A percentile compares a stretch with the other conserved stretches of the same genome.
Conservation (phyloP, 92 coral and sea anemone species). For the Pocillopora grandis region DNA sequence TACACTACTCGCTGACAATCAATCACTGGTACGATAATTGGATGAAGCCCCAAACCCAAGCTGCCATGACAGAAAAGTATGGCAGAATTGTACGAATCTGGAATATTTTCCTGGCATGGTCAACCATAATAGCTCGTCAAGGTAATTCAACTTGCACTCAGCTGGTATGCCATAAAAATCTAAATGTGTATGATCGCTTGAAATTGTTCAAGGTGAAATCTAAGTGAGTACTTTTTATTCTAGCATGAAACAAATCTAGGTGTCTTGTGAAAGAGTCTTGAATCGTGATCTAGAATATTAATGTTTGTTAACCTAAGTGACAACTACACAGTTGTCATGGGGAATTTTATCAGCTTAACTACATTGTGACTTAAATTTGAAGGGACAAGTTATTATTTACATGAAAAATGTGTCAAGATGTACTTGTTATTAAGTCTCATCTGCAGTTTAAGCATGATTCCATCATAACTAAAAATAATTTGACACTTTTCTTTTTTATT, state of each 20-base stretch:
- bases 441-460: slow-evolving; percentile 4
- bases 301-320: background rate
- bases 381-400: background rate
- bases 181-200: slow-evolving; percentile 88
- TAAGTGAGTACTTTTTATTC: slow-evolving; percentile 27
- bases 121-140: slow-evolving; percentile 94
- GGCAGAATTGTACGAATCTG: slow-evolving; percentile 91
- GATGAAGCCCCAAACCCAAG: slow-evolving; percentile 84
- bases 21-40: slow-evolving; percentile 96
- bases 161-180: slow-evolving; percentile 96
- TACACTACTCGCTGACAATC: slow-evolving; percentile 95
- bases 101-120: slow-evolving; percentile 98
- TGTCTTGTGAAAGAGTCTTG: background rate
- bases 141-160: slow-evolving; percentile 97
- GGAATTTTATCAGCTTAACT: background rate
- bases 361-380: background rate
- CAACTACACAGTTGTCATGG: background rate
- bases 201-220: slow-evolving; percentile 80
- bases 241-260: background rate
- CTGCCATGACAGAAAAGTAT: slow-evolving; percentile 71
- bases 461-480: slow-evolving; percentile 1
- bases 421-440: background rate
- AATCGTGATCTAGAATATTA: background rate
- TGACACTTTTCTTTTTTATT: background rate
- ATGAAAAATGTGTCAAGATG: background rate